Conservation (phyloP, 2,888 invertebrate genomes). For the Stenodema calcarata region DNA sequence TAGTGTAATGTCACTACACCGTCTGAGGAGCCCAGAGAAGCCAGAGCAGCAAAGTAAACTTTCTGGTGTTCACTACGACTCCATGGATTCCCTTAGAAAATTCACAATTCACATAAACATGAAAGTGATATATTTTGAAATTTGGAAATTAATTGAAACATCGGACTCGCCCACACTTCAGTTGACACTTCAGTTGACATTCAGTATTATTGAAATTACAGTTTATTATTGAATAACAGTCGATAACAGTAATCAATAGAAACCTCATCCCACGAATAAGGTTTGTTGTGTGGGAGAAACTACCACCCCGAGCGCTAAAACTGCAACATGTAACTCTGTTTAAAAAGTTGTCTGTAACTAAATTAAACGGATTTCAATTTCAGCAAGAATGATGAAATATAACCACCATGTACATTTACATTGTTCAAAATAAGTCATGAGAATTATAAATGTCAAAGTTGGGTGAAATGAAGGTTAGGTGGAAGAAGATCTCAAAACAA, state of each 20-base stretch:
- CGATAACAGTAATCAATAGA: neutral
- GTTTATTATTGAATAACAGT: neutral
- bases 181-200: neutral
- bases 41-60: neutral
- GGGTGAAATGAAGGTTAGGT: too few relatives aligned
- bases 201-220: too few relatives aligned
- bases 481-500: too few relatives aligned
- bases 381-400: too few relatives aligned
- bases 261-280: neutral
- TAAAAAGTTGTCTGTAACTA: too few relatives aligned
- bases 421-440: too few relatives aligned
- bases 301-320: neutral
- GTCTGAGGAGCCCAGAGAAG: neutral
- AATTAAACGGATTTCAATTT: too few relatives aligned
- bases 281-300: too few relatives aligned
- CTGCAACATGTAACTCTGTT: neutral
- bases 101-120: neutral
- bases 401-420: too few relatives aligned
- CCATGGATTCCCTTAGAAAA: neutral
- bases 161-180: neutral
- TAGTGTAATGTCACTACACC: neutral
- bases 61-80: neutral
- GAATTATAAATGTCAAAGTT: too few relatives aligned
- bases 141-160: neutral
- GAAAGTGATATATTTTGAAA: neutral